Evolutionary conservation across 1,140 invertebrate genomes (phyloP).

Genomic region (Caenorhabditis remanei): DNA sequence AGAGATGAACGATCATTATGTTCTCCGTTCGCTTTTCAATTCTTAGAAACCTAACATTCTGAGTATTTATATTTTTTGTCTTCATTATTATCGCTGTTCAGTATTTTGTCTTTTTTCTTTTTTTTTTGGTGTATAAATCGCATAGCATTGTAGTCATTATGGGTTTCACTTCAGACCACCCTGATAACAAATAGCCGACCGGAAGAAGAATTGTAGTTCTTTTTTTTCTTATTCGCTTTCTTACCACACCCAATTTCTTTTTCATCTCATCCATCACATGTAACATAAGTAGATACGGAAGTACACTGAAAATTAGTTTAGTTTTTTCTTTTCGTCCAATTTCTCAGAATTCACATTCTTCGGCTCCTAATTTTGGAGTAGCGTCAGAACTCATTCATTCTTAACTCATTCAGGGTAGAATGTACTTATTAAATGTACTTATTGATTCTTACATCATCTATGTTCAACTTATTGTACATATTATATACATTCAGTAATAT

Average conservation of each 20-base stretch:
- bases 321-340: background rate
- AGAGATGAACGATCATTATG: conserved; percentile 34
- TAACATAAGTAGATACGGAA: background rate
- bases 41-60: background rate
- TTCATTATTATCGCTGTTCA: background rate
- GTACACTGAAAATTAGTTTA: background rate
- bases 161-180: background rate
- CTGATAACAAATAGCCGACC: background rate
- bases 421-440: too few relatives aligned
- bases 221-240: background rate
- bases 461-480: too few relatives aligned
- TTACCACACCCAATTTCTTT: background rate
- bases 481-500: too few relatives aligned
- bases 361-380: too few relatives aligned
- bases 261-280: background rate
- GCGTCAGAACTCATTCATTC: too few relatives aligned
- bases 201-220: background rate
- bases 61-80: conserved; percentile 1
- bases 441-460: too few relatives aligned
- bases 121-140: background rate
- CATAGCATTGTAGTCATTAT: background rate
- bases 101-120: background rate
- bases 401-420: too few relatives aligned
- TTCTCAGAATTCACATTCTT: background rate
- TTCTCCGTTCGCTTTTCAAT: background rate